Evolutionary conservation across 2,888 invertebrate genomes (phyloP).

Genomic region (Lochmaea capreae): DNA sequence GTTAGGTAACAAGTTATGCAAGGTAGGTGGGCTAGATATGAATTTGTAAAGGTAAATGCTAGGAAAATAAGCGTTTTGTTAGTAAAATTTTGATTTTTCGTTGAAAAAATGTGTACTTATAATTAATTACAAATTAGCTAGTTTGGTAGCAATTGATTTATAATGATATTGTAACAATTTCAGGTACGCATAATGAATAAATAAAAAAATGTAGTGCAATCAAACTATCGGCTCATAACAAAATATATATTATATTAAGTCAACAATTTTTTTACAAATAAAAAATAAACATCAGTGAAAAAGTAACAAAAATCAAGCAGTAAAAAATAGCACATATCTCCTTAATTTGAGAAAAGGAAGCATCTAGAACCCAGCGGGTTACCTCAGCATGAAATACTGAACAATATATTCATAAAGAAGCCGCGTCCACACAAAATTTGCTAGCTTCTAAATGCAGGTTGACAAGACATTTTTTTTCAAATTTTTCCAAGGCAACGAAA

Average conservation of each 20-base stretch:
- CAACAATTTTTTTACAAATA: constrained; percentile 65
- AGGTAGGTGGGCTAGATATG: constrained; percentile 25
- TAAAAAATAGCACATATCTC: constrained; percentile 58
- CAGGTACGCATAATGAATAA: constrained; percentile 56
- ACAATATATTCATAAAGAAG: constrained; percentile 43
- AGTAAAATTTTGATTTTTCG: constrained; percentile 58
- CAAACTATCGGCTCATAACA: constrained; percentile 63
- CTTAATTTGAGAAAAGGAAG: constrained; percentile 58
- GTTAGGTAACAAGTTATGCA: neutral
- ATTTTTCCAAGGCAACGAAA: too few species aligned
- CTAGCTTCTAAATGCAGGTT: constrained; percentile 21
- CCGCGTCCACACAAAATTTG: constrained; percentile 49
- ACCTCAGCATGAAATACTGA: constrained; percentile 60
- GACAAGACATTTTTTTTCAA: constrained; percentile 4
- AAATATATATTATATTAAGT: constrained; percentile 73
- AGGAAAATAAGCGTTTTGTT: constrained; percentile 52
- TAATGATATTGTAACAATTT: constrained; percentile 57
- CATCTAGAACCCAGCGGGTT: constrained; percentile 62
- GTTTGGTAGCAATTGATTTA: constrained; percentile 50
- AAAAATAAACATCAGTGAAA: constrained; percentile 65
- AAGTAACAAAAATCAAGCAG: constrained; percentile 62
- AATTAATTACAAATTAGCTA: constrained; percentile 52
- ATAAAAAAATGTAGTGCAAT: constrained; percentile 50
- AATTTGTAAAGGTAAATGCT: constrained; percentile 44
- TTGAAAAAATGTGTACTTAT: constrained; percentile 52